Conservation (phyloP, 2,888 invertebrate species). For the Teinopalpus imperialis region DNA sequence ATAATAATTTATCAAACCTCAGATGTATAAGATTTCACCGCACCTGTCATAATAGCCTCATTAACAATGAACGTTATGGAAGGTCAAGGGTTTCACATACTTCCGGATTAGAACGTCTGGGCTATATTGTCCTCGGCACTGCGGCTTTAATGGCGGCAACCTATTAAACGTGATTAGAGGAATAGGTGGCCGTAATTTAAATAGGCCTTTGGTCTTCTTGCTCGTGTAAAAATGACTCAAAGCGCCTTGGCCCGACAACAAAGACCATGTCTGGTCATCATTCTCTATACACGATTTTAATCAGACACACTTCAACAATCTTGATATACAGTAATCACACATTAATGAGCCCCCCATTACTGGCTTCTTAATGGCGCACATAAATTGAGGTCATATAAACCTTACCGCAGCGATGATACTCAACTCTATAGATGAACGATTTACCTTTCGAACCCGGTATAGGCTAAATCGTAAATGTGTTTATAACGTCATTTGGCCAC, state of each 20-base stretch:
- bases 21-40: constrained; percentile 26
- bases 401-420: background rate
- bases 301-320: constrained; percentile 8
- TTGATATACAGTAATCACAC: constrained; percentile 5
- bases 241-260: background rate
- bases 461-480: constrained; percentile 2
- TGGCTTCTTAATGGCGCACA: background rate
- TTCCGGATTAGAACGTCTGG: constrained; percentile 25
- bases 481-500: background rate
- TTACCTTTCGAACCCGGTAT: background rate
- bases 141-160: constrained; percentile 14
- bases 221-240: constrained; percentile 12
- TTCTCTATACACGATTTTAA: constrained; percentile 4
- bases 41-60: constrained; percentile 27
- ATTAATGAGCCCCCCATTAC: constrained; percentile 8
- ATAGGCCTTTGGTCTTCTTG: constrained; percentile 10
- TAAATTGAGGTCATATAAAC: constrained; percentile 11
- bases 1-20: constrained; percentile 23
- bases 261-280: no score
- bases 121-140: constrained; percentile 18
- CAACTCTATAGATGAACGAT: background rate
- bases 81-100: constrained; percentile 24
- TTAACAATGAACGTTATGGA: constrained; percentile 25
- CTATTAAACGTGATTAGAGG: constrained; percentile 23
- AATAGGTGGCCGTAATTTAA: constrained; percentile 14